A percentile compares a stretch with the other conserved stretches of the same genome.
Evolutionary conservation across 2,888 invertebrate species (phyloP).

Genomic region (Drosophila phalerata): DNA sequence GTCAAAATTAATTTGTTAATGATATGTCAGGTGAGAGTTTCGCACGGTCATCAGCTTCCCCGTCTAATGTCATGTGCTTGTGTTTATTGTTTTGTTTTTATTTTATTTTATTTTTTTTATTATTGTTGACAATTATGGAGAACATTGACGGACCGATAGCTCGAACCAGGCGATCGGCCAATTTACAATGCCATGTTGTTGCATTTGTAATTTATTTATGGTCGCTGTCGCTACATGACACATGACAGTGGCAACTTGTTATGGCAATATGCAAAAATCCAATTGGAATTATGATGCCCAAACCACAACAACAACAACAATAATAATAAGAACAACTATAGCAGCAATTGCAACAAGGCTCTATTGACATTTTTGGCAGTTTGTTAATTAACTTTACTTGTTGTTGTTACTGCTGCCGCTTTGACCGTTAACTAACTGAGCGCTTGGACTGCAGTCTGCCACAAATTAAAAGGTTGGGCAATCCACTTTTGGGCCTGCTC

Average conservation of each 20-base stretch:
- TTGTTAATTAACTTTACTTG: constrained; percentile 84
- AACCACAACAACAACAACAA: constrained; percentile 43
- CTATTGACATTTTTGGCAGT: constrained; percentile 83
- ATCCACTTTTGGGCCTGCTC: constrained; percentile 76
- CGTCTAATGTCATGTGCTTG: constrained; percentile 52
- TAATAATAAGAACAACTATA: constrained; percentile 35
- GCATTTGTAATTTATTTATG: constrained; percentile 80
- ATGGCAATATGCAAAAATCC: constrained; percentile 81
- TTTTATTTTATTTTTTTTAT: constrained; percentile 59
- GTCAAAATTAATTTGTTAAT: constrained; percentile 69
- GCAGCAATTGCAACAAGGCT: constrained; percentile 39
- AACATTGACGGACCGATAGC: constrained; percentile 32
- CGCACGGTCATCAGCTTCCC: constrained; percentile 52
- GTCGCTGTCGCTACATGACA: constrained; percentile 77
- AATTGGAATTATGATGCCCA: constrained; percentile 80
- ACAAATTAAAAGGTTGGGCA: constrained; percentile 82
- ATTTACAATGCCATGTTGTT: constrained; percentile 73
- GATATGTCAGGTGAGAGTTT: constrained; percentile 56
- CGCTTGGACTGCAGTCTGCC: constrained; percentile 46
- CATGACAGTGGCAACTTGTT: constrained; percentile 81
- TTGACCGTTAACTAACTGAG: constrained; percentile 67
- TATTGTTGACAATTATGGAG: constrained; percentile 78
- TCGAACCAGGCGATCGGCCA: constrained; percentile 59
- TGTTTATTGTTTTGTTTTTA: constrained; percentile 25
- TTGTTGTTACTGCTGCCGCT: constrained; percentile 58